Evolutionary conservation across 2,113 vertebrate genomes (phyloP).

Genomic region (Chamaea fasciata): DNA sequence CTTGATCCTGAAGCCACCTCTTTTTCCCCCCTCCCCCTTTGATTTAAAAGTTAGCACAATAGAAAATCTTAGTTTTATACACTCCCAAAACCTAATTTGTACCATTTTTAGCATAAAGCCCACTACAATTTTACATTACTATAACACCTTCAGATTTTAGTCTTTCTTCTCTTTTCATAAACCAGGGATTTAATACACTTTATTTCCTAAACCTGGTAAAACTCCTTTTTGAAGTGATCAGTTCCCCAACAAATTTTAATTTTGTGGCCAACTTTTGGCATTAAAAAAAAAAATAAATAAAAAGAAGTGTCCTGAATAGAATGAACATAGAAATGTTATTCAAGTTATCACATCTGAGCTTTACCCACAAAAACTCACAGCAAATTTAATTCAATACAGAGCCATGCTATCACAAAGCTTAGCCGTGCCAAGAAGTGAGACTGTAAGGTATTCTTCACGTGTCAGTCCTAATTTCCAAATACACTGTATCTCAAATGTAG

Average conservation of each 20-base stretch:
- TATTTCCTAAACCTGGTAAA: neutral
- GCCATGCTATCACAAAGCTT: neutral
- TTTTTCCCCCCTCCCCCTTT: slow-evolving; percentile 23
- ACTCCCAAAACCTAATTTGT: neutral
- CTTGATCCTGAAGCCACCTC: slow-evolving; percentile 43
- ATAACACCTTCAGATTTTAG: neutral
- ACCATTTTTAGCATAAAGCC: neutral
- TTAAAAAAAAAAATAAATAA: neutral
- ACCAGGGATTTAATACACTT: neutral
- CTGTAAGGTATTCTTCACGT: neutral
- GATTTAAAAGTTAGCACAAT: slow-evolving; percentile 18
- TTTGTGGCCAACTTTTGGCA: neutral
- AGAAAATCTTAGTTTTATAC: neutral
- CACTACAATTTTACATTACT: neutral
- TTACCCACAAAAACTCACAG: neutral
- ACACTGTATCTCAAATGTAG: neutral
- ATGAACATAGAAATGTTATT: neutral
- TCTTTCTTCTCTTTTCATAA: neutral
- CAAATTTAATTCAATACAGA: neutral
- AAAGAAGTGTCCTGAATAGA: neutral
- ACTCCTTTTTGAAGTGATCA: neutral
- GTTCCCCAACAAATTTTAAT: neutral
- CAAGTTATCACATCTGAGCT: neutral
- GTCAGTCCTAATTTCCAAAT: neutral
- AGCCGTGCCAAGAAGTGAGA: neutral